Evolutionary conservation across 2,888 invertebrate genomes (phyloP), one percentile per base, ranked within the genome.

Genomic region (Zonitis immaculata): DNA sequence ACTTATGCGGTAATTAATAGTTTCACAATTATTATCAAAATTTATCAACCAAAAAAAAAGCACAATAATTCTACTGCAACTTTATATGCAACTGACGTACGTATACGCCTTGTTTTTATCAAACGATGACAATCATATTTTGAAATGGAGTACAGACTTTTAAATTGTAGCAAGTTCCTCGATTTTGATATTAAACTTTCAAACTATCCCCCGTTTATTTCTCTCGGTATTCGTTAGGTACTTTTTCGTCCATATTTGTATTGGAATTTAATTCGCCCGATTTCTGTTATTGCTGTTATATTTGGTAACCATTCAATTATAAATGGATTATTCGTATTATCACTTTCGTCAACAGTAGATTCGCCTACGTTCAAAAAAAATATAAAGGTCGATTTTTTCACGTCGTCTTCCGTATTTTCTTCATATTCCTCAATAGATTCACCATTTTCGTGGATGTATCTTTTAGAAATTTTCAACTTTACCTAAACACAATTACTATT

Each of bases 231-330:
- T 16, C 6, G 12, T 59, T 57, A 69, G 39, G 66, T 66, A 53
- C 68, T 66, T 80, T 79, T 67, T 79, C 82, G 67, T 83, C 87
- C 87, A 69, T 85, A 84, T 68, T 86, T 84, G 70, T 88, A 89
- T 60, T 82, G 82, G 49, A 91, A 79, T 57, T 84, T 79, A 52
- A 91, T 75, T 68, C 89, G 85, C 6, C 90, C 90, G 57, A 88
- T 83, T 63, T 83, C 81, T 28, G 85, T 84, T 58, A 80, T 76
- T 6, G 85, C 85, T 47, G 87, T 77, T 49, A 88, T 82, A 67
- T 87, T 84, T 0, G 89, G 88, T 53, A 85, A 84, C 90, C 90
- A 91, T 69, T 88, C 87, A 42, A 91, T 82, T 25, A 84, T 76
- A 67, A 90, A 84, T 14, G 65, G 62, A 56, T 70, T 71, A 50